Evolutionary conservation across 2,113 vertebrate species (phyloP).

Genomic region (Motacilla alba): DNA sequence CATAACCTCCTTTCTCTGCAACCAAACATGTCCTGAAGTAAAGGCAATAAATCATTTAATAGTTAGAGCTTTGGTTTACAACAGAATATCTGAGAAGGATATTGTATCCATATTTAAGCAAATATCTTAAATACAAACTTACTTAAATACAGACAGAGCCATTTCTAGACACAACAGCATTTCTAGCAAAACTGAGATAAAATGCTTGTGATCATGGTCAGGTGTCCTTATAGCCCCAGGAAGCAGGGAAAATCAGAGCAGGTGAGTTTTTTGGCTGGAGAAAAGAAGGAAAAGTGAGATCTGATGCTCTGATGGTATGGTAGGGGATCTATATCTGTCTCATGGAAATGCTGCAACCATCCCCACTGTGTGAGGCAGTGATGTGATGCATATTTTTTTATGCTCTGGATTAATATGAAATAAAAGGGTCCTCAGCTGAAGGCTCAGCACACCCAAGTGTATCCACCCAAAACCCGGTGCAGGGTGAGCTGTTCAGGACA

Average conservation of each 20-base stretch:
- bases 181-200: not conserved
- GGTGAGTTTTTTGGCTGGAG: not conserved
- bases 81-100: not conserved
- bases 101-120: not conserved
- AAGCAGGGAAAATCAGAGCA: not conserved
- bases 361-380: not conserved
- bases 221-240: not conserved
- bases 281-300: not conserved
- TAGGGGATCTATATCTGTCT: not conserved
- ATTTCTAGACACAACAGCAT: not conserved
- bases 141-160: not conserved
- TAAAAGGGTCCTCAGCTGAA: not conserved
- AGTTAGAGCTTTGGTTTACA: not conserved
- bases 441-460: not conserved
- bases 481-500: rapidly evolving
- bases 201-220: not conserved
- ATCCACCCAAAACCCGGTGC: not conserved
- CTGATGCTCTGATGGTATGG: not conserved
- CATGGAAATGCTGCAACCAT: not conserved
- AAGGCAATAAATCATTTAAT: not conserved
- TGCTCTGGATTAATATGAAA: not conserved
- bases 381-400: not conserved
- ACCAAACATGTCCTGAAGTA: not conserved
- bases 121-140: not conserved
- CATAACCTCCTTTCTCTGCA: not conserved